phyloP scores from a whole-genome alignment of 2,797 vertebrate genomes.

The Danio kyathit region DNA sequence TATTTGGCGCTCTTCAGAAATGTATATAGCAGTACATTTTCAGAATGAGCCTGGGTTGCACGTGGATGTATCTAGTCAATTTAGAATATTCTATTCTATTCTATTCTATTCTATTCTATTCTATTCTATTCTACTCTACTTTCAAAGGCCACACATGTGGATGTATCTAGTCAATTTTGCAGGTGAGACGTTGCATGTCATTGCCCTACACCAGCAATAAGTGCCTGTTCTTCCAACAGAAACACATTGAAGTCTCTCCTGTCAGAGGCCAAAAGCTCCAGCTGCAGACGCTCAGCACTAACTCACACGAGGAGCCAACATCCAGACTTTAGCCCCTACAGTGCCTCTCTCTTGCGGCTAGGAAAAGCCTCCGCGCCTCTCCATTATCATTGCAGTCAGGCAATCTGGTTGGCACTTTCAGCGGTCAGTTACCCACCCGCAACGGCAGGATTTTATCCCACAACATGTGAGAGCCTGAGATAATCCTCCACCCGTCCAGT shows the following conservation, averaged over 20 bases:
- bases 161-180: neutral
- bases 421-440: slow-evolving; percentile 11
- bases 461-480: slow-evolving; percentile 46
- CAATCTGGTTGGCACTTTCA: slow-evolving; percentile 26
- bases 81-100: too few relatives aligned
- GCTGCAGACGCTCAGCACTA: slow-evolving; percentile 73
- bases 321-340: slow-evolving; percentile 66
- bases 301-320: slow-evolving; percentile 77
- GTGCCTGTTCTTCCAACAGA: slow-evolving; percentile 29
- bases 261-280: slow-evolving; percentile 71
- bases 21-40: too few relatives aligned
- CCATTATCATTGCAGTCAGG: slow-evolving; percentile 39
- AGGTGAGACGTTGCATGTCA: neutral
- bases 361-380: slow-evolving; percentile 26
- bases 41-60: too few relatives aligned
- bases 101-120: too few relatives aligned
- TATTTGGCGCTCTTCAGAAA: too few relatives aligned
- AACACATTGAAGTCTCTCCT: slow-evolving; percentile 3
- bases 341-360: slow-evolving; percentile 31
- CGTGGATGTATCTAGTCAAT: too few relatives aligned
- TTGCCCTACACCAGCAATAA: neutral
- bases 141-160: neutral
- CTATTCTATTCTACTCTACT: too few relatives aligned
- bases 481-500: slow-evolving; percentile 31
- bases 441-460: slow-evolving; percentile 42